A percentile compares a stretch with the other conserved stretches of the same genome.
Evolutionary conservation across 35 echinoderm and acorn worm species (phyloP).

Genomic region (Amphiura filiformis): DNA sequence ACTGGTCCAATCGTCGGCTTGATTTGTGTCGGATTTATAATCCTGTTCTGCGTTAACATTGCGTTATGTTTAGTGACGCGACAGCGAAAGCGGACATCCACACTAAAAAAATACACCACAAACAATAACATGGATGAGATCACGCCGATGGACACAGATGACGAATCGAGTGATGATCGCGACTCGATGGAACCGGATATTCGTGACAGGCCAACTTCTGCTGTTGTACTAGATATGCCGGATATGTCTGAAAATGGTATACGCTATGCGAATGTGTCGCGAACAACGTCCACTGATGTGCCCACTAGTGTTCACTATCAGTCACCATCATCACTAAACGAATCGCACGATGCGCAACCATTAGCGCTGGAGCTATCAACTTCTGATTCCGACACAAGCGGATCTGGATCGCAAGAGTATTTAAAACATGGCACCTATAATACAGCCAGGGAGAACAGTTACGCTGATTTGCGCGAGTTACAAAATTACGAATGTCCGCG

Average conservation of each 20-base stretch:
- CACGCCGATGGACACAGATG: background rate
- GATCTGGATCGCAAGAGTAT: background rate
- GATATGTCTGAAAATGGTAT: background rate
- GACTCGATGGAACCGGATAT: background rate
- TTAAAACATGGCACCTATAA: background rate
- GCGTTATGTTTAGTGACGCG: background rate
- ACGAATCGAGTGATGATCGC: background rate
- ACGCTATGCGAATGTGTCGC: background rate
- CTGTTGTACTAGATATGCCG: background rate
- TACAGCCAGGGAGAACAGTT: background rate
- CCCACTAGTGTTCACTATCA: background rate
- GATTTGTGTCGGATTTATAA: background rate
- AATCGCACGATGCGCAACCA: background rate
- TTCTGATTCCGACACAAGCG: background rate
- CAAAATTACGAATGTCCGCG: background rate
- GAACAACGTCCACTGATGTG: background rate
- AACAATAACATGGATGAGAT: background rate
- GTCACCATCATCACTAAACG: background rate
- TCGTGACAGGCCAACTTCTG: background rate
- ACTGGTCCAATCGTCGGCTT: constrained; percentile 1
- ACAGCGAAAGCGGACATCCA: background rate
- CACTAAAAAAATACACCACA: background rate
- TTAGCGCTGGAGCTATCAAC: background rate
- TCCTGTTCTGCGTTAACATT: constrained; percentile 3
- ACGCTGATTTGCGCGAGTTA: background rate